Percentiles rank a stretch among this genome's conserved stretches.
phyloP scores from a whole-genome alignment of 2,797 vertebrate species.

The Pseudochromis fuscus region DNA sequence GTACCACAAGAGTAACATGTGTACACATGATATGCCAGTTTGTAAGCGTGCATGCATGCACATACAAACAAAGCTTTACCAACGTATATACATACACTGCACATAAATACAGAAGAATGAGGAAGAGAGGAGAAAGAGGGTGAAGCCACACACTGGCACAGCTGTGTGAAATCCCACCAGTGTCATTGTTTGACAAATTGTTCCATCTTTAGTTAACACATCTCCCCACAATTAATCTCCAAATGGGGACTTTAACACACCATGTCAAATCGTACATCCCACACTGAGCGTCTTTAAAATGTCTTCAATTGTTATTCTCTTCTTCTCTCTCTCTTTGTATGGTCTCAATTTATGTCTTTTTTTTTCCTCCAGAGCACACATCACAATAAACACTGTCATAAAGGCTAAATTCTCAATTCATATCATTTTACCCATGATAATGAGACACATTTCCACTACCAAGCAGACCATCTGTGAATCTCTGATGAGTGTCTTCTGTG shows the following conservation, averaged over 20 bases:
- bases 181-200: constrained; percentile 63
- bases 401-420: constrained; percentile 47
- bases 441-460: constrained; percentile 51
- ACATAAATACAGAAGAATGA: constrained; percentile 27
- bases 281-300: constrained; percentile 14
- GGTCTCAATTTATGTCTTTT: constrained; percentile 22
- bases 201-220: constrained; percentile 59
- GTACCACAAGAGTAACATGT: constrained; percentile 21
- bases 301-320: not conserved
- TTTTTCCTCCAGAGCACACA: constrained; percentile 8
- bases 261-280: not conserved
- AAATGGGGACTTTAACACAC: constrained; percentile 45
- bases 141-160: constrained; percentile 1
- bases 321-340: constrained; percentile 1
- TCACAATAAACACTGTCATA: constrained; percentile 42
- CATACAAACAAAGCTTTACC: constrained; percentile 18
- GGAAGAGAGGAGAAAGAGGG: constrained; percentile 8
- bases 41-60: constrained; percentile 29
- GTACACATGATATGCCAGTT: constrained; percentile 35
- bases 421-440: constrained; percentile 55
- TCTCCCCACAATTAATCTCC: constrained; percentile 28
- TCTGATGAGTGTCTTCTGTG: constrained; percentile 59
- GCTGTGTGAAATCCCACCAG: constrained; percentile 25
- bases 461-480: constrained; percentile 58
- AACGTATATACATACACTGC: constrained; percentile 11